Evolutionary conservation across 2,113 vertebrate genomes (phyloP), one percentile per base, ranked within the genome.

Genomic region (Ailuropoda melanoleuca): DNA sequence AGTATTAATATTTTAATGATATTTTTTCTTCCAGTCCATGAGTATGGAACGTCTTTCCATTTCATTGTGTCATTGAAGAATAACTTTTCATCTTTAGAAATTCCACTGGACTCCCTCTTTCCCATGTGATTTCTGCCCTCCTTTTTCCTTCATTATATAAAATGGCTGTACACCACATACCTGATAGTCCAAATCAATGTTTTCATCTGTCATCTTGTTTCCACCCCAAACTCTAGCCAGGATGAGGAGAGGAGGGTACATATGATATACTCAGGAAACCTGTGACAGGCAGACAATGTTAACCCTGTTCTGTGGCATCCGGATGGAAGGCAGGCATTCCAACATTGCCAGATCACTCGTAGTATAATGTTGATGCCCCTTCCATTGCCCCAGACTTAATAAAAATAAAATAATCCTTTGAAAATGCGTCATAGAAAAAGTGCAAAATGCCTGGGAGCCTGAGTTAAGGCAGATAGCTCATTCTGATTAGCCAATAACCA

Each of bases 401-500:
- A 70, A 70, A 91, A 83, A 82, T 62, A 95, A 93, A 46, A 21
- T 19, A 92, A 48, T 97, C 37, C 23, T 19, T 64, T 84, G 70
- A 93, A 97, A 88, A 90, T 5, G 2, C 96, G 50, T 82, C 26
- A 77, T 29, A 72, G 68, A 58, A 94, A 64, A 83, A 55, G 62
- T 43, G 29, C 4, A 70, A 87, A 95, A 82, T 90, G 17, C 37
- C 68, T n/a, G 7, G 19, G 14, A 19, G 14, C 29, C 29, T 55
- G 43, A 80, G 50, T 48, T 78, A 66, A 83, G 78, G 19, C 48
- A 60, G 62, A 95, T 55, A 75, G 89, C 23, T 87, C 74, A 83
- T 81, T 93, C 43, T 75, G 50, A 60, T 93, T 95, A 88, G 55
- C 70, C 92, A 90, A 37, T 91, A 96, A 83, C 87, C 92, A 92